Conservation (phyloP, 1,140 invertebrate species). For the Batillaria attramentaria region DNA sequence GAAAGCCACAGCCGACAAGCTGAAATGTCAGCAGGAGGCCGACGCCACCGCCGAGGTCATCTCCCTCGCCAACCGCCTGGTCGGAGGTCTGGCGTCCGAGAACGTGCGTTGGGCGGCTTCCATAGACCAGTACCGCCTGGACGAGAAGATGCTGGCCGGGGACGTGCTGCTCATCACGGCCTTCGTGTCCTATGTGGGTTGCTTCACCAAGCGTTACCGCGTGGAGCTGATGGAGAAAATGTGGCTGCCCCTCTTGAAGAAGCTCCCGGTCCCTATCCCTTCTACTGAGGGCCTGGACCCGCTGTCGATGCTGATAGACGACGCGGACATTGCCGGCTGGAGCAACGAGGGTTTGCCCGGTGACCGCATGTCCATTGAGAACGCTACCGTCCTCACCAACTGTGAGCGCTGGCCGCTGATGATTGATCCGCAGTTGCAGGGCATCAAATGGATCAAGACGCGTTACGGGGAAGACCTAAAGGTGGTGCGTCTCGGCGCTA, state of each 20-base stretch:
- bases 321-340: slow-evolving; percentile 94
- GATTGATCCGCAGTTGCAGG: slow-evolving; percentile 90
- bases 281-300: slow-evolving; percentile 91
- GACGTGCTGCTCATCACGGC: slow-evolving; percentile 95
- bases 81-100: slow-evolving; percentile 94
- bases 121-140: slow-evolving; percentile 89
- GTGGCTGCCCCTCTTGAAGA: slow-evolving; percentile 77
- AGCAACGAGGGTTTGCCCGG: slow-evolving; percentile 96
- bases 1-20: slow-evolving; percentile 89
- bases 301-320: slow-evolving; percentile 90
- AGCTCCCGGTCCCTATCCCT: slow-evolving; percentile 80
- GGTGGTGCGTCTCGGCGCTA: slow-evolving; percentile 83
- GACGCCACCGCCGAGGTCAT: slow-evolving; percentile 85
- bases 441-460: slow-evolving; percentile 97
- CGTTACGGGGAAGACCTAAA: slow-evolving; percentile 87
- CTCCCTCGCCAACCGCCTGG: slow-evolving; percentile 92
- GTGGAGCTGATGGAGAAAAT: slow-evolving; percentile 89
- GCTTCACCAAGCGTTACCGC: slow-evolving; percentile 89
- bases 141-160: slow-evolving; percentile 91
- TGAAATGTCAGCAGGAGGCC: slow-evolving; percentile 80
- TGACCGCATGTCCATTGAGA: slow-evolving; percentile 97
- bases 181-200: slow-evolving; percentile 97
- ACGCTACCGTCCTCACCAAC: slow-evolving; percentile 94
- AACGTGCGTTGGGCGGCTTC: slow-evolving; percentile 96
- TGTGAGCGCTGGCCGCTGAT: slow-evolving; percentile 97